Base-by-base conservation (phyloP, 2,888 invertebrate genomes). In the Dione vanillae region DNA sequence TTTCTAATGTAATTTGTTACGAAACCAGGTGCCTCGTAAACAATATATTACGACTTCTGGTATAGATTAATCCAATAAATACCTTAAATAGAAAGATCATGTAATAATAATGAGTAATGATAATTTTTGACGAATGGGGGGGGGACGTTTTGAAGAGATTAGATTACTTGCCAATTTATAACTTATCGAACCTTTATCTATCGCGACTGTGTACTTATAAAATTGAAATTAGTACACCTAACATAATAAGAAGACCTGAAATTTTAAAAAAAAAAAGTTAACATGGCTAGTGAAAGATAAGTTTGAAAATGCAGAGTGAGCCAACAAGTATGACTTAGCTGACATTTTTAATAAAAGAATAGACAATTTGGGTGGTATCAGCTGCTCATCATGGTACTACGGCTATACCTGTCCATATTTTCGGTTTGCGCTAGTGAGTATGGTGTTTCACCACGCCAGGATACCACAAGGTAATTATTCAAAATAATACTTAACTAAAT, bases 311-410 rank as follows among this genome's bases (percentile, higher is more conserved):
- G 56, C 37, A 16, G 16, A 19, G 16, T 40, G 37, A 37, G 11
- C 11, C 37, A 12, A 56, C 37, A 37, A 19, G 37, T 40, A 56
- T 88, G 86, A 94, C 65, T 83, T 95, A 72, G 95, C 95, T 75
- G 85, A 90, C 61, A 89, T 95, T 65, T 82, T 95, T 71, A 82
- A 87, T 11, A 86, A 89, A 61, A 92, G 94, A 78, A 77, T 96
- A 75, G 95, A 95, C 95, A 95, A 82, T 95, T 95, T 75, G 96
- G 96, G n/a, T 91, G 91, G 75, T 96, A 95, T 84, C 96, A 96
- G 86, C 79, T 94, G 41, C 80, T 91, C 27, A 94, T 94, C 73
- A 94, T 95, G 72, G 68, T 91, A 54, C 84, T 96, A 70, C 96
- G 56, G 91, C 95, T 71, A 74, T 96, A 45, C 95, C 96, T 0